Base-by-base conservation (phyloP, 2,888 invertebrate genomes). In the Chymomyza caudatula region DNA sequence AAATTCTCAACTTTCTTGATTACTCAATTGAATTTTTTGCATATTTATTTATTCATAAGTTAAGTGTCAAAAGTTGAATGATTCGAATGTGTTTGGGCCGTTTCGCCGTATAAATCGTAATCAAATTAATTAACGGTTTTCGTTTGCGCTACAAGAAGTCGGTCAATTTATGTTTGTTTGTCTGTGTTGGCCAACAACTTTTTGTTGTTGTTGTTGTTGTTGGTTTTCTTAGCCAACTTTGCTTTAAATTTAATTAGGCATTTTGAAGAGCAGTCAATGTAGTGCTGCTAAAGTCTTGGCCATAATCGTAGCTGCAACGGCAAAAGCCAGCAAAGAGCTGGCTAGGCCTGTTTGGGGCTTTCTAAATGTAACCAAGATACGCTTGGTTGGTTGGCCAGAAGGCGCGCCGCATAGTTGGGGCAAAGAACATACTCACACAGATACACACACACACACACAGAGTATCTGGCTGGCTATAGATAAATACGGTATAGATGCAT, bases 181-280 rank as follows among this genome's bases (percentile, higher is more conserved):
- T 42, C 4, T 44, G 44, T 44, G 44, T 19, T 19, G 15, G 19
- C n/a, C 19, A 15, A 47, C 47, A 47, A 47, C 13, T 47, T 47
- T 47, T 47, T 47, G 15, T 47, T 47, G 47, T 47, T 47, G 15
- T 13, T 47, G n/a, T 47, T 47, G 15, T 47, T 47, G 47, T 47
- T 47, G 15, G n/a, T n/a, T 13, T 47, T n/a, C 17, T 19, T 6
- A 53, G 53, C 55, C 19, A 19, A 23, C 22, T 59, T 55, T 63
- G 78, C 74, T 74, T 76, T 65, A 74, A 82, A 86, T 82, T 85
- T 78, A 85, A 82, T 82, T 85, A 86, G 72, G 71, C 74, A 70
- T 69, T 76, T 69, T 61, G 49, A 19, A 49, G 11, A 49, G 20
- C 49, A 52, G 20, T 20, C 19, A 52, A 19, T 52, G 22, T 4